phyloP scores from a whole-genome alignment of 1,140 invertebrate species.

The Neuroterus valhalla region DNA sequence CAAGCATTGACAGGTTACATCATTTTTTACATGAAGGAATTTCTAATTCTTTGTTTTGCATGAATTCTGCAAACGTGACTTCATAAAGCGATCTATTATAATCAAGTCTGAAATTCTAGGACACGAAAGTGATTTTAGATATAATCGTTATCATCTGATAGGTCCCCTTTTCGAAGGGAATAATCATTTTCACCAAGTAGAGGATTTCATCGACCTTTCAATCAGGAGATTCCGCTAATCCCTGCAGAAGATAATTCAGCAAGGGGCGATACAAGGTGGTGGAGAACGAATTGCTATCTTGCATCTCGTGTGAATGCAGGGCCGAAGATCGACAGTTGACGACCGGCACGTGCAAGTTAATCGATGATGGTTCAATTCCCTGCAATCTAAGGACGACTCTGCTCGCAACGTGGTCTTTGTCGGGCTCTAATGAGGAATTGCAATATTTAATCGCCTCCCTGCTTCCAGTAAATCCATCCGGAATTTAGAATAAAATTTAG shows the following conservation, averaged over 20 bases:
- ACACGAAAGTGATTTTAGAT: not conserved
- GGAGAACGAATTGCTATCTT: constrained; percentile 52
- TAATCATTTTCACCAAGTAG: constrained; percentile 9
- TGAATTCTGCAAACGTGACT: no score
- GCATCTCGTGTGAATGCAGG: constrained; percentile 51
- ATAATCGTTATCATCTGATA: not conserved
- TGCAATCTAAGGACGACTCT: constrained; percentile 51
- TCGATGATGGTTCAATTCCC: constrained; percentile 57
- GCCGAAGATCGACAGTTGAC: constrained; percentile 55
- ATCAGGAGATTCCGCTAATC: constrained; percentile 25
- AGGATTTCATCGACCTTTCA: constrained; percentile 12
- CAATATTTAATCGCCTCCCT: constrained; percentile 59
- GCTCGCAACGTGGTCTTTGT: constrained; percentile 48
- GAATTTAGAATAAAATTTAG: constrained; percentile 46
- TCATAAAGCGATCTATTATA: no score
- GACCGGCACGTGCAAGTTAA: constrained; percentile 60
- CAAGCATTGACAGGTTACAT: no score
- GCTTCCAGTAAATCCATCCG: constrained; percentile 51
- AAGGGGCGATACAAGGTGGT: constrained; percentile 40
- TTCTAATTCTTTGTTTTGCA: no score
- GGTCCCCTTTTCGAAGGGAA: not conserved
- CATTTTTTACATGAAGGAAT: no score
- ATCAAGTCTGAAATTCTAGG: no score
- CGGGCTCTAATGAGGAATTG: constrained; percentile 57
- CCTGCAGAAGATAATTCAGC: constrained; percentile 14